A percentile compares a stretch with the other conserved stretches of the same genome.
These are phyloP conservation scores for Enoplolaimus lenunculus DNA, from an alignment of 2,888 invertebrate genomes.

Conservation along the genomic window DNA sequence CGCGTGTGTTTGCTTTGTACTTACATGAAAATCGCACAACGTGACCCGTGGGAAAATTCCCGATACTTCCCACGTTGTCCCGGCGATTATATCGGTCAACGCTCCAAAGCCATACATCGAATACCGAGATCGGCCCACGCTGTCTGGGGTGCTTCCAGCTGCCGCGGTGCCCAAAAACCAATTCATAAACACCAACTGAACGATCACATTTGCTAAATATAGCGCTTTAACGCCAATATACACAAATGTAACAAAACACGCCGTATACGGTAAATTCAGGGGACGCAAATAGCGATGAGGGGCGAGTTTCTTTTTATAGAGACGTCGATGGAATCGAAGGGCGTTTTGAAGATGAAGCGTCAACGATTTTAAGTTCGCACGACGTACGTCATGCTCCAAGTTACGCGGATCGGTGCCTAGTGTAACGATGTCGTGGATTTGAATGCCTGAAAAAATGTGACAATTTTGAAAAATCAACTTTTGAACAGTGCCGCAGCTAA, in stretches of 20 bases:
- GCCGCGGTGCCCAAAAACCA: conserved; percentile 32
- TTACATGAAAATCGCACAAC: conserved; percentile 36
- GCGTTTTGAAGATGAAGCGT: conserved; percentile 38
- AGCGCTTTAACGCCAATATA: conserved; percentile 36
- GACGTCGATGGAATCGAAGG: conserved; percentile 36
- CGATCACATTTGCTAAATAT: conserved; percentile 35
- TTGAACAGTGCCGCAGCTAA: too few species aligned
- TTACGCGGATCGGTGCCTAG: conserved; percentile 37
- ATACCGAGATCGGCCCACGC: too few species aligned
- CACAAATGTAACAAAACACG: conserved; percentile 36
- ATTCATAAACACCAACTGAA: conserved; percentile 36
- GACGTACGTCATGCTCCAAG: conserved; percentile 36
- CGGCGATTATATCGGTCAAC: conserved; percentile 31
- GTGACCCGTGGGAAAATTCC: conserved; percentile 37
- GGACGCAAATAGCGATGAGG: conserved; percentile 29
- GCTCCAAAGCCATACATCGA: conserved; percentile 36
- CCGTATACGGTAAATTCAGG: conserved; percentile 36
- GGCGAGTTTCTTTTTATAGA: conserved; percentile 28
- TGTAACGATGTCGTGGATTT: conserved; percentile 35
- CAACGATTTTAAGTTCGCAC: conserved; percentile 33
- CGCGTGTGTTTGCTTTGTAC: too few species aligned
- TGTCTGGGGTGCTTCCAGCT: too few species aligned
- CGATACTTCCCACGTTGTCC: conserved; percentile 33
- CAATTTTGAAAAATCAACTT: too few species aligned
- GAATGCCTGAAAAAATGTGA: too few species aligned